Base-by-base conservation (phyloP, 2,113 vertebrate species). In the Corydoras maculifer region DNA sequence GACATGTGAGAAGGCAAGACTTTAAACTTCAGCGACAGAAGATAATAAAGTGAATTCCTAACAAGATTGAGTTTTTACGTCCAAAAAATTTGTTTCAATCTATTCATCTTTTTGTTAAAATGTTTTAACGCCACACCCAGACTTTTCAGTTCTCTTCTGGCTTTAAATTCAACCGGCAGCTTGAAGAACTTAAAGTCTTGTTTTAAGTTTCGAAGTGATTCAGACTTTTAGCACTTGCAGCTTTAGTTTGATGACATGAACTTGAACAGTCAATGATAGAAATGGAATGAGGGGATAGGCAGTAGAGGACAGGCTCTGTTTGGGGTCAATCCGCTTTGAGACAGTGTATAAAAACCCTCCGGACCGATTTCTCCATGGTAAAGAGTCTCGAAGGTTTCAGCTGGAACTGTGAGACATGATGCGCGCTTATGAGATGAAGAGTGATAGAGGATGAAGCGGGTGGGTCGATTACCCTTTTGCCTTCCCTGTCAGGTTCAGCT, bases 311-410 rank as follows among this genome's bases (percentile, higher is more conserved):
- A 32, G 53, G 68, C 49, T 62, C 50, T 73, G 54, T 68, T 68
- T 54, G 59, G 70, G 77, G 76, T 78, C 74, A 77, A 73, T 73
- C 69, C 58, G 65, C 69, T 76, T 63, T 25, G 18, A 25, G 18
- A 25, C 18, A 25, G 18, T 25, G 18, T 25, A 25, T 25, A 25
- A 25, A 25, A 25, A 25, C 18, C 18, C 35, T 70, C 12, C 30
- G 14, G 62, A 74, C 69, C 71, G 55, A 80, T 75, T 78, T 80
- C 65, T 70, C 65, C 30, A 57, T 29, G 18, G 71, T 31, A 53
- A 43, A 53, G 43, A 10, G 57, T 18, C 68, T 77, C 68, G 31
- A 59, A 65, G 70, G 70, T 49, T 55, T 65, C 25, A 31, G 70
- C 70, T 72, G 62, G 54, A 48, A 49, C 50, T 49, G 18, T 25